These are phyloP conservation scores for Delphinus delphis DNA, from an alignment of 2,113 vertebrate species.

Conservation along the genomic window DNA sequence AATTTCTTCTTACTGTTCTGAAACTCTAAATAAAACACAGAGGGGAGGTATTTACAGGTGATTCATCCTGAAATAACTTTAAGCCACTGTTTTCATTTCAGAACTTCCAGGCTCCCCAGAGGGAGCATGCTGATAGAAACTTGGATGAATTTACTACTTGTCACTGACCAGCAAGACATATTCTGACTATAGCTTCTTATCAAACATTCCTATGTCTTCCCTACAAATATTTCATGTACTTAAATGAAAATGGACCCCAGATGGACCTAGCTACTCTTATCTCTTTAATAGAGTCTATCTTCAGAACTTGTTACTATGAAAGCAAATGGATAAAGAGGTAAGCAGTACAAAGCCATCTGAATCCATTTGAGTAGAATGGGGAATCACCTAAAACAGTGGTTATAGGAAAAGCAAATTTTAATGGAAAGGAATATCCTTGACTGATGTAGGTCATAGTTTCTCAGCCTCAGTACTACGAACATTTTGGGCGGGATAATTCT, in stretches of 20 bases:
- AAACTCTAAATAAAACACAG: background rate
- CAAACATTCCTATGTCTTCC: background rate
- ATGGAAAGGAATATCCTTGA: background rate
- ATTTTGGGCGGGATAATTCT: background rate
- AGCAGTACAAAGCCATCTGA: background rate
- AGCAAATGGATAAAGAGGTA: background rate
- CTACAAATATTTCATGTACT: background rate
- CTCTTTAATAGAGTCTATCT: background rate
- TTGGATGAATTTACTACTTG: background rate
- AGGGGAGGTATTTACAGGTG: background rate
- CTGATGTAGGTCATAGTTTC: background rate
- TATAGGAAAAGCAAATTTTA: background rate
- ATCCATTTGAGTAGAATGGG: background rate
- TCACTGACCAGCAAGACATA: background rate
- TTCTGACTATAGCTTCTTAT: background rate
- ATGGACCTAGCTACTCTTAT: background rate
- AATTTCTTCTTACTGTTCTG: background rate
- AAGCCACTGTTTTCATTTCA: background rate
- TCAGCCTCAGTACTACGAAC: fast-evolving
- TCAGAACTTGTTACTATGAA: background rate
- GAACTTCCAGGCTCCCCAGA: background rate
- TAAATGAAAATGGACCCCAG: background rate
- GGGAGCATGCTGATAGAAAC: background rate
- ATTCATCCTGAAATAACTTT: background rate
- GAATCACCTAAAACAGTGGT: background rate